Evolutionary conservation across 2,113 vertebrate genomes (phyloP).

Genomic region (Suncus etruscus): DNA sequence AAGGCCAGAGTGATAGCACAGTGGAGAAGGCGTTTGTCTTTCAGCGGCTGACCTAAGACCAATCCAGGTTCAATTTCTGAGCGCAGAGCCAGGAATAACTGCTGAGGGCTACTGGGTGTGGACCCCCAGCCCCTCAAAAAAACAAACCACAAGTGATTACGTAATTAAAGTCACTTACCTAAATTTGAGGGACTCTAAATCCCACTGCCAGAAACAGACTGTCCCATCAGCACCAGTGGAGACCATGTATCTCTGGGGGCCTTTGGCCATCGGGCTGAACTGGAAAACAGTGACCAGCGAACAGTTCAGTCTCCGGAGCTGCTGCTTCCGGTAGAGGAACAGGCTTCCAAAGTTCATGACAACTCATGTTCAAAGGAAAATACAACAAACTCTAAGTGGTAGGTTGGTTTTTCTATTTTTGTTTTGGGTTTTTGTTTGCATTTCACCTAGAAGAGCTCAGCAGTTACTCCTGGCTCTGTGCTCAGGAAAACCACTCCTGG

Average conservation of each 20-base stretch:
- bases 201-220: constrained; percentile 99
- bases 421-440: too few species aligned
- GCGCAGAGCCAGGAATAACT: too few species aligned
- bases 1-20: background rate
- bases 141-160: background rate
- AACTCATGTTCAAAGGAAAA: constrained; percentile 1
- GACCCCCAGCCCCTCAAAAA: background rate
- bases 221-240: constrained; percentile 98
- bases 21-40: too few species aligned
- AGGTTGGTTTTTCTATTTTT: too few species aligned
- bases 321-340: background rate
- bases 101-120: too few species aligned
- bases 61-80: too few species aligned
- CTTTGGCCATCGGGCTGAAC: constrained; percentile 98
- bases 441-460: too few species aligned
- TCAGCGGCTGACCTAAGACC: too few species aligned
- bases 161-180: constrained; percentile 87
- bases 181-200: constrained; percentile 93
- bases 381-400: background rate
- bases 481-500: too few species aligned
- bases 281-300: constrained; percentile 79
- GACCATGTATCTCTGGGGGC: constrained; percentile 95
- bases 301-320: constrained; percentile 37
- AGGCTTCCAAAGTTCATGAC: constrained; percentile 36
- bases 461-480: too few species aligned